Evolutionary conservation across 2,888 invertebrate species (phyloP).

Genomic region (Synanthedon tipuliformis): DNA sequence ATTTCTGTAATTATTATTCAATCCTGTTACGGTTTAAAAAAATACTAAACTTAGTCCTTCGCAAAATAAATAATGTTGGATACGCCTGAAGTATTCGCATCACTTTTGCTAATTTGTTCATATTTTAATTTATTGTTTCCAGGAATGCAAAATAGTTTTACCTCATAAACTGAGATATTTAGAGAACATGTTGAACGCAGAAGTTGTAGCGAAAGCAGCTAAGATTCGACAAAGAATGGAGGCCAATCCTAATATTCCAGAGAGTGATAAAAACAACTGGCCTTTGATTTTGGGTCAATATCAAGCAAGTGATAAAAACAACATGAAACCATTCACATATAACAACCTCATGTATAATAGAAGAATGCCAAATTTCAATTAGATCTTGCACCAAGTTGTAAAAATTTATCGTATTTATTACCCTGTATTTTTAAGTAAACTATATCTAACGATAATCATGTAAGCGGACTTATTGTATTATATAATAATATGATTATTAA

Average conservation of each 20-base stretch:
- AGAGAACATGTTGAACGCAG: slow-evolving; percentile 58
- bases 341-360: slow-evolving; percentile 22
- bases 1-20: too few species aligned
- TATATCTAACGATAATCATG: too few species aligned
- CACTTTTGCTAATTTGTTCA: background rate
- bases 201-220: slow-evolving; percentile 54
- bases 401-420: too few species aligned
- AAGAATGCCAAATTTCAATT: slow-evolving; percentile 24
- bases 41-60: too few species aligned
- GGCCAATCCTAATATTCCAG: slow-evolving; percentile 41
- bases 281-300: slow-evolving; percentile 37
- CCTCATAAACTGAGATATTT: slow-evolving; percentile 55
- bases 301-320: slow-evolving; percentile 31
- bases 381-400: background rate
- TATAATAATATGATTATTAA: too few species aligned
- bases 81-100: too few species aligned
- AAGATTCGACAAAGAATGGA: slow-evolving; percentile 49
- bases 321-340: slow-evolving; percentile 13
- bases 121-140: slow-evolving; percentile 11
- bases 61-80: too few species aligned
- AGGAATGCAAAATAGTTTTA: slow-evolving; percentile 53
- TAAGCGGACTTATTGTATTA: too few species aligned
- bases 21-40: too few species aligned
- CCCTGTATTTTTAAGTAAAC: too few species aligned
- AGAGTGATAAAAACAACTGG: slow-evolving; percentile 51